Percentiles rank a stretch among this genome's conserved stretches.
phyloP scores from a whole-genome alignment of 2,113 vertebrate species.

The Athene cunicularia region DNA sequence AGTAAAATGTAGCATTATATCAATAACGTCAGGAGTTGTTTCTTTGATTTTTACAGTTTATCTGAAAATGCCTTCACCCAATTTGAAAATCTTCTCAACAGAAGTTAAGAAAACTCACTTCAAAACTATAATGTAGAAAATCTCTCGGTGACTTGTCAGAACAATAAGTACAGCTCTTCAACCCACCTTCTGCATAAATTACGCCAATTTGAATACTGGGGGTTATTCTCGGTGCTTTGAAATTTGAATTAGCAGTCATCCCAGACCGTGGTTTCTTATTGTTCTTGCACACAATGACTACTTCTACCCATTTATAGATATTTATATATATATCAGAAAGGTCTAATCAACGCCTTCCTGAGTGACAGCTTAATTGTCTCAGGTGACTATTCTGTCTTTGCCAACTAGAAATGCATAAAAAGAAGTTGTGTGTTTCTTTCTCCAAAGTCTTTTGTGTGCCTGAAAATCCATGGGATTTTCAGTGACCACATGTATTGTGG shows the following conservation, averaged over 20 bases:
- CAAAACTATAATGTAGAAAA: neutral
- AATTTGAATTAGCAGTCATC: conserved; percentile 35
- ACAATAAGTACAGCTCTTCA: conserved; percentile 35
- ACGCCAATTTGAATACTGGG: neutral
- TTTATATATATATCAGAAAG: neutral
- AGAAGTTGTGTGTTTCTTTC: neutral
- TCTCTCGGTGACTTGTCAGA: conserved; percentile 14
- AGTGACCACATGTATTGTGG: neutral
- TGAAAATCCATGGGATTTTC: neutral
- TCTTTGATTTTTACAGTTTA: neutral
- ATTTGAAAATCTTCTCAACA: neutral
- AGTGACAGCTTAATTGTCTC: conserved; percentile 5
- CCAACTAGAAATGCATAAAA: conserved; percentile 17
- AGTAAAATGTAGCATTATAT: neutral
- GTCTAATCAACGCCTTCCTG: conserved; percentile 30
- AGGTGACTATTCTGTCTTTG: neutral
- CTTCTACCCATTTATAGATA: conserved; percentile 15
- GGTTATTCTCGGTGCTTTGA: conserved; percentile 47
- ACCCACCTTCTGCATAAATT: conserved; percentile 51
- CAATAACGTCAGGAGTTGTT: neutral
- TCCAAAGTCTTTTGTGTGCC: neutral
- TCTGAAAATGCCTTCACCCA: neutral
- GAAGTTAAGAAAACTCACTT: neutral
- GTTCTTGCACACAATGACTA: conserved; percentile 34
- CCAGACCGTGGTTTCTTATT: conserved; percentile 43